These are phyloP conservation scores for Epinotia brunnichana DNA, from an alignment of 2,888 invertebrate genomes.

Conservation along the genomic window DNA sequence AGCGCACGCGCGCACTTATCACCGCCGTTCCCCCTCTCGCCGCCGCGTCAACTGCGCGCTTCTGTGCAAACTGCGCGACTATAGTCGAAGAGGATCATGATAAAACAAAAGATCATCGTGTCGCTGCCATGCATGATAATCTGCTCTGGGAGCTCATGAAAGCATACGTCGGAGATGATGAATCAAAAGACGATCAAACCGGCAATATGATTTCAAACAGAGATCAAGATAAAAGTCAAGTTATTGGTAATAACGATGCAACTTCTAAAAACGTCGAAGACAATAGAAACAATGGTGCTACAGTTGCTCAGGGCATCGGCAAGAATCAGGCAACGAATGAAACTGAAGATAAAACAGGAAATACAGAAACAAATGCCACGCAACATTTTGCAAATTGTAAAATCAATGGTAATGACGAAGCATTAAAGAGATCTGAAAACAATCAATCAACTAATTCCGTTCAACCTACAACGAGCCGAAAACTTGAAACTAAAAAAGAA, in stretches of 20 bases:
- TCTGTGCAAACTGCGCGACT: conserved; percentile 12
- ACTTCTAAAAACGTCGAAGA: neutral
- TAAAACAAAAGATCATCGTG: conserved; percentile 17
- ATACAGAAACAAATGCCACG: neutral
- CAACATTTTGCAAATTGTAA: neutral
- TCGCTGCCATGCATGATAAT: conserved; percentile 22
- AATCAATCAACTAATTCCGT: conserved; percentile 1
- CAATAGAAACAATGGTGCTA: neutral
- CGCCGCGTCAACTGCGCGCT: neutral
- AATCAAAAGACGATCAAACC: neutral
- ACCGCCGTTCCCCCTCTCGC: conserved; percentile 1
- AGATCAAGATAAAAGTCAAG: neutral
- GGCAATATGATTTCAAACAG: neutral
- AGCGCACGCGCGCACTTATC: conserved; percentile 15
- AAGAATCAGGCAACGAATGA: neutral
- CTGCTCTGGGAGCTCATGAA: conserved; percentile 19
- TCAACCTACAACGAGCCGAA: neutral
- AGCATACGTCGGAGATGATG: conserved; percentile 19
- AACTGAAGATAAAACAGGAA: neutral
- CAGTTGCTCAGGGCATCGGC: neutral
- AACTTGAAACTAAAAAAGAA: neutral
- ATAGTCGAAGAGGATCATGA: conserved; percentile 12
- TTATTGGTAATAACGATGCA: neutral
- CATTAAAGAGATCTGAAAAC: neutral
- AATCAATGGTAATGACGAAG: neutral